phyloP scores from a whole-genome alignment of 2,113 vertebrate species.

The Saguinus imperator region DNA sequence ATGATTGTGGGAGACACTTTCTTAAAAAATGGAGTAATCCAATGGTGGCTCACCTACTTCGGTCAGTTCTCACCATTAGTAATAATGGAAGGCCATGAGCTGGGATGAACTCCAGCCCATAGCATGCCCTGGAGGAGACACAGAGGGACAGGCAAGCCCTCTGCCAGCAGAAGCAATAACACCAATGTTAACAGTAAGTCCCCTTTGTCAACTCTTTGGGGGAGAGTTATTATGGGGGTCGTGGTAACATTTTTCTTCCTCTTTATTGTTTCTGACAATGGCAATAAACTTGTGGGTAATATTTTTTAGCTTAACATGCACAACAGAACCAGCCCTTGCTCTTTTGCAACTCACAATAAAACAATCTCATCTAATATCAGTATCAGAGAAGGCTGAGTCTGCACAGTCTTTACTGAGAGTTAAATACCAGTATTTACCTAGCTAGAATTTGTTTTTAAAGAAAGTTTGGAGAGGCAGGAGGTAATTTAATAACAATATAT shows the following conservation, averaged over 20 bases:
- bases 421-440: not conserved
- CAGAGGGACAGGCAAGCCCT: not conserved
- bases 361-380: not conserved
- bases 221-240: not conserved
- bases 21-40: conserved; percentile 53
- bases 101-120: not conserved
- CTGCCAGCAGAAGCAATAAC: conserved; percentile 6
- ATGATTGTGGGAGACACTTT: conserved; percentile 32
- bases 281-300: not conserved
- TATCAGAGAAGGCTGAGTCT: not conserved
- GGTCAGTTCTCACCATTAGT: not conserved
- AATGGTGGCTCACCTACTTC: not conserved
- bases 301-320: not conserved
- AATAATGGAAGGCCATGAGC: not conserved
- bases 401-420: not conserved
- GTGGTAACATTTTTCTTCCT: not conserved
- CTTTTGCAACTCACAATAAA: not conserved
- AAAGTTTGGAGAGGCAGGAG: not conserved
- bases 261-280: conserved; percentile 37
- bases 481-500: not conserved
- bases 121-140: not conserved
- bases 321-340: not conserved
- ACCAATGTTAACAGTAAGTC: conserved; percentile 4
- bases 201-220: conserved; percentile 9
- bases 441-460: not conserved